A percentile compares a stretch with the other conserved stretches of the same genome.
Conservation (phyloP, 2,888 invertebrate species). For the Drosophila mimetica region DNA sequence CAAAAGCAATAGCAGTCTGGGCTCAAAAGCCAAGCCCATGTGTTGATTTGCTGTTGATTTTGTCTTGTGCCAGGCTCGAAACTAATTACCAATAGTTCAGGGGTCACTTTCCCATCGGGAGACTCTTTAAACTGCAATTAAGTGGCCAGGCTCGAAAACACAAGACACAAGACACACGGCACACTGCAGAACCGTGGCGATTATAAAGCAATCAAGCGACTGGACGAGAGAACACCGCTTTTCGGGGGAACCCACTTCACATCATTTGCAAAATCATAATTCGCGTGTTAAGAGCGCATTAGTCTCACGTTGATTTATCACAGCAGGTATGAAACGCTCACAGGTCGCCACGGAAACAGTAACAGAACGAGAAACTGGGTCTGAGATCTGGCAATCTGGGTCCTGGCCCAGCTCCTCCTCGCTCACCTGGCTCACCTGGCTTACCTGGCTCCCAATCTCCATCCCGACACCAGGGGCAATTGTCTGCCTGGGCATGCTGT, state of each 20-base stretch:
- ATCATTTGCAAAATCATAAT: conserved; percentile 82
- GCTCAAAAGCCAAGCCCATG: conserved; percentile 26
- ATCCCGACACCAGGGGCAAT: conserved; percentile 37
- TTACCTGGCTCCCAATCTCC: conserved; percentile 8
- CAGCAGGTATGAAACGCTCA: conserved; percentile 67
- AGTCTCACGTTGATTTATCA: conserved; percentile 83
- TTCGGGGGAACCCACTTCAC: conserved; percentile 43
- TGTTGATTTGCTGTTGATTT: conserved; percentile 74
- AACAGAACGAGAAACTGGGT: conserved; percentile 64
- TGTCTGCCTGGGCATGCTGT: conserved; percentile 45
- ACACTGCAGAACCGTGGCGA: conserved; percentile 38
- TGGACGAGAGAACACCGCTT: background rate
- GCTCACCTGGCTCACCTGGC: conserved; percentile 8
- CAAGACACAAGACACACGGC: background rate
- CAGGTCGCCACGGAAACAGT: conserved; percentile 19
- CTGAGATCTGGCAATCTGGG: conserved; percentile 52
- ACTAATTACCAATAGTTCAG: conserved; percentile 75
- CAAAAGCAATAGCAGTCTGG: background rate
- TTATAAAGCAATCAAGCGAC: conserved; percentile 76
- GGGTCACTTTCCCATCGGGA: conserved; percentile 53
- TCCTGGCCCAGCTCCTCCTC: conserved; percentile 31
- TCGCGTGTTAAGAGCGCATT: conserved; percentile 82
- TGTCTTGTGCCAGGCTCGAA: conserved; percentile 60
- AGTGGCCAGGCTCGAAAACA: conserved; percentile 50
- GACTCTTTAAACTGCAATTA: conserved; percentile 74